Conservation (phyloP, 2,888 invertebrate species). For the Diaprepes abbreviatus region DNA sequence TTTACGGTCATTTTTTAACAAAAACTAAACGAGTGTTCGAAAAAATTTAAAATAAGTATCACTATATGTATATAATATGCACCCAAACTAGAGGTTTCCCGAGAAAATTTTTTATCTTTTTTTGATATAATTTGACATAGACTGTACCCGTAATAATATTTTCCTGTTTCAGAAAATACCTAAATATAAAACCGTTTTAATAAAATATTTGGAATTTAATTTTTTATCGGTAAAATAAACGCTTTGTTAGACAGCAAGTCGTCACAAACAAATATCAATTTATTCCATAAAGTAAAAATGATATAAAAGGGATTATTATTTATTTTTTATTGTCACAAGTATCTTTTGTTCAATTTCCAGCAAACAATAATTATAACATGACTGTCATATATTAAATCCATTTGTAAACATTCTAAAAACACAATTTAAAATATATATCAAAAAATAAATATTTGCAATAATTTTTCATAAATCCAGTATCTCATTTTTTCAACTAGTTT, state of each 20-base stretch:
- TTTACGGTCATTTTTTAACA: too few relatives aligned
- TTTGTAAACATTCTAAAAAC: not conserved
- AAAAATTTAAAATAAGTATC: too few relatives aligned
- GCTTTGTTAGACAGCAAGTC: not conserved
- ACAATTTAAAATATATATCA: not conserved
- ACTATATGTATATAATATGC: too few relatives aligned
- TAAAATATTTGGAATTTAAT: too few relatives aligned
- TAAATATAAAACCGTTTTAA: too few relatives aligned
- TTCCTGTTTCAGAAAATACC: too few relatives aligned
- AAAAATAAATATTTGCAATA: constrained; percentile 15
- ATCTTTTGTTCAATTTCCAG: not conserved
- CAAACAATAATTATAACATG: not conserved
- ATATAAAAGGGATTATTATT: not conserved
- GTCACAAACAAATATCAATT: not conserved
- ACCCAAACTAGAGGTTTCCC: too few relatives aligned
- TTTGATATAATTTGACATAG: too few relatives aligned
- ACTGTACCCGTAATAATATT: too few relatives aligned
- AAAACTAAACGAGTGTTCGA: too few relatives aligned
- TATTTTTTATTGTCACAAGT: not conserved
- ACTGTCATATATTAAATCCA: not conserved
- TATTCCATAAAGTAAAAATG: not conserved
- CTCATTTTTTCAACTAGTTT: constrained; percentile 12
- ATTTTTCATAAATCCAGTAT: not conserved
- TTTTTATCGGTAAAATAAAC: too few relatives aligned
- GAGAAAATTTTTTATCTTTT: too few relatives aligned